Conservation (phyloP, 1,140 invertebrate species). For the Habropoda laboriosa region DNA sequence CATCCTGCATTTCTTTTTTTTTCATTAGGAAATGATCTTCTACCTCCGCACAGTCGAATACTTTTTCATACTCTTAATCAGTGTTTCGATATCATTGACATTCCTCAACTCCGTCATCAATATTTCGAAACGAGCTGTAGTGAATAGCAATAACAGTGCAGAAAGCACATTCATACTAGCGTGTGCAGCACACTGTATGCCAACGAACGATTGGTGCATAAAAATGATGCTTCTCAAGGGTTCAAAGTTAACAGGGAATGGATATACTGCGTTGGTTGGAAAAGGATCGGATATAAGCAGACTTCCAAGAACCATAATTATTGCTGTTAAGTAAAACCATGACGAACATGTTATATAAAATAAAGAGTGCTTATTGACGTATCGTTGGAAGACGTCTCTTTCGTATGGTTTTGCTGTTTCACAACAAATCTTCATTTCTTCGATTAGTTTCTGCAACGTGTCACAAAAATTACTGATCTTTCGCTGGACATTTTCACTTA, state of each 20-base stretch:
- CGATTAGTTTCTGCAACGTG: constrained; percentile 53
- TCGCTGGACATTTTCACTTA: not conserved
- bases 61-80: not conserved
- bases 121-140: constrained; percentile 56
- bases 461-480: not conserved
- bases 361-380: constrained; percentile 40
- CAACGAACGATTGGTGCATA: constrained; percentile 50
- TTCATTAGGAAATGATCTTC: not conserved
- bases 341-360: constrained; percentile 43
- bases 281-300: constrained; percentile 28
- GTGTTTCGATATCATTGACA: too few species aligned
- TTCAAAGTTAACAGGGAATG: constrained; percentile 54
- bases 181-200: constrained; percentile 48
- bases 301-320: constrained; percentile 31
- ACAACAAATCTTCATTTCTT: constrained; percentile 58
- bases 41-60: not conserved
- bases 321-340: constrained; percentile 48
- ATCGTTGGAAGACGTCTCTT: constrained; percentile 44
- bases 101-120: constrained; percentile 4
- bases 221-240: constrained; percentile 52
- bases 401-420: constrained; percentile 40
- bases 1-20: too few species aligned
- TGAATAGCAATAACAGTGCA: constrained; percentile 54
- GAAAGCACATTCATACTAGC: constrained; percentile 57
- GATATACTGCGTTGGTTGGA: constrained; percentile 64